Base-by-base conservation (phyloP, 2,113 vertebrate species). In the Eulemur macaco region DNA sequence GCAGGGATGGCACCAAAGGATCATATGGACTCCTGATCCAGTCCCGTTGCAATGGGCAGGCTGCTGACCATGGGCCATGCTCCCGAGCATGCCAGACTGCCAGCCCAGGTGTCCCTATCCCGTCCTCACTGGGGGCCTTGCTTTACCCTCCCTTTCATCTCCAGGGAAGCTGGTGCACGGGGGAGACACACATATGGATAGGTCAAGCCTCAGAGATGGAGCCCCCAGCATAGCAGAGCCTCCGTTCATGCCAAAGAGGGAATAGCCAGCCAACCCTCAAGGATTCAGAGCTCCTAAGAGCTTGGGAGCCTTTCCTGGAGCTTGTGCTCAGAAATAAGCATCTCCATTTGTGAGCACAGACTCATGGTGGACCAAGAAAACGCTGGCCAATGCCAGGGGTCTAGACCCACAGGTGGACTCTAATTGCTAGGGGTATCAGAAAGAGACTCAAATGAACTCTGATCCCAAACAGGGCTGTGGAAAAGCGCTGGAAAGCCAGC, bases 101-200 rank as follows among this genome's bases (percentile, higher is more conserved):
- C 29, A 47, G 29, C 50, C 11, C 68, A 45, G 34, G 29, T 1
- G 0, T 15, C 64, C 64, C 64, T 39, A 58, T 3, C 31, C 45
- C 27, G 31, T 45, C 54, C 37, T 66, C 20, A n/a, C 3, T 50
- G 27, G n/a, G 31, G 52, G 10, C 15, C 21, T 92, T 21, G 94
- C 82, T 76, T 93, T 64, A n/a, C n/a, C 47, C n/a, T 93, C 86
- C n/a, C 31, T 34, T 66, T 52, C 76, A 52, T n/a, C 47, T 94
- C 80, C 68, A 74, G 54, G 64, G 45, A 92, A 94, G 80, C 54
- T 63, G 17, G 39, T 74, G 66, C 73, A 73, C 11, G 23, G 78
- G 25, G 42, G 29, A 68, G 81, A 83, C 31, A 89, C n/a, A 91
- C 54, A 47, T 15, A 23, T 2, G 21, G 54, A 23, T 1, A 80